Evolutionary conservation across 1,140 invertebrate genomes (phyloP).

Genomic region (Sitodiplosis mosellana): DNA sequence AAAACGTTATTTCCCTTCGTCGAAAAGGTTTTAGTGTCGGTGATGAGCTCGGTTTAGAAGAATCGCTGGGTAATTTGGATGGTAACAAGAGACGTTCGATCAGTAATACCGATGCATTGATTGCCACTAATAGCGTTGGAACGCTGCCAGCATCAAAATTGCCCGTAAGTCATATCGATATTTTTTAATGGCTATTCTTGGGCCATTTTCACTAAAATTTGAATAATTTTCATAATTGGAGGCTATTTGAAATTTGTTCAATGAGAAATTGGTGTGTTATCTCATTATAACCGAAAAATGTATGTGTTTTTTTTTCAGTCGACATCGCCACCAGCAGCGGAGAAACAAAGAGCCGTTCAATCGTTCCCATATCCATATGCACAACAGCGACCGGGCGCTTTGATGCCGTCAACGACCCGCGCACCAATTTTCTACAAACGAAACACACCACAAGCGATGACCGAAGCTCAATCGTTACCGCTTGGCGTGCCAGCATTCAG

Average conservation of each 20-base stretch:
- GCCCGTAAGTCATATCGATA: not conserved
- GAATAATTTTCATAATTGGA: too few relatives aligned
- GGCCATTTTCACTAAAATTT: too few relatives aligned
- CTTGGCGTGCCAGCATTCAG: conserved; percentile 51
- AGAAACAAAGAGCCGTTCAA: not conserved
- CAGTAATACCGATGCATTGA: conserved; percentile 28
- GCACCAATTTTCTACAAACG: not conserved
- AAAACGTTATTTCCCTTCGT: not conserved
- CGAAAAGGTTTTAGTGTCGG: conserved; percentile 58
- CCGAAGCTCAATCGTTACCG: conserved; percentile 30
- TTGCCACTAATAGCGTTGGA: conserved; percentile 13
- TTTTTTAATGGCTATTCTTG: not conserved
- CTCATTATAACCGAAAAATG: too few relatives aligned
- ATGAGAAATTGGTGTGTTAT: too few relatives aligned
- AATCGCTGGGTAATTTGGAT: conserved; percentile 57
- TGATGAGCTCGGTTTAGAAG: conserved; percentile 62
- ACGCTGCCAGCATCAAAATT: not conserved
- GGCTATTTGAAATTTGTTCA: too few relatives aligned
- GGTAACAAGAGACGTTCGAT: conserved; percentile 44
- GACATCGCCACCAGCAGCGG: not conserved
- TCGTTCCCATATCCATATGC: not conserved
- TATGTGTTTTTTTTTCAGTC: not conserved
- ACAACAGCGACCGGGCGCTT: not conserved
- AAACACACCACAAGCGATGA: conserved; percentile 16
- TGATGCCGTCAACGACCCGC: not conserved